Conservation (phyloP, 37 sponge, comb jelly and placozoan genomes). For the Aphrocallistes beatrix region DNA sequence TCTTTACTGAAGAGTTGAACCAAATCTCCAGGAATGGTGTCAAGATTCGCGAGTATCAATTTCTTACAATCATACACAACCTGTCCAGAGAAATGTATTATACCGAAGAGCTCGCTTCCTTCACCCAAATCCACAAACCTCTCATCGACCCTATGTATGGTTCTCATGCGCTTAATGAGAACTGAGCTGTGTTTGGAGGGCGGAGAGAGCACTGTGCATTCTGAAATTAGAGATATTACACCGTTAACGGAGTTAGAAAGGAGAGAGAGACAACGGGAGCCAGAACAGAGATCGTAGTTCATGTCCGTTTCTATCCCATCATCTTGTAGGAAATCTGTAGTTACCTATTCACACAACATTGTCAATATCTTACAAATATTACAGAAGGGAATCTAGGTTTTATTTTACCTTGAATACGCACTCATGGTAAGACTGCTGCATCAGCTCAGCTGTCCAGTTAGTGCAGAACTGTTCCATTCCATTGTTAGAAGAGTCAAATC, state of each 20-base stretch:
- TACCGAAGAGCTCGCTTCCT: background rate
- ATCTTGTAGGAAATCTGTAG: background rate
- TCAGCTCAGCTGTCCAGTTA: slow-evolving; percentile 2
- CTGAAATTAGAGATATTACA: background rate
- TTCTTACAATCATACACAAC: slow-evolving; percentile 18
- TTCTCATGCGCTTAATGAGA: background rate
- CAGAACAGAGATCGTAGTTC: background rate
- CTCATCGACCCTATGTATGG: background rate
- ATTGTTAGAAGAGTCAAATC: background rate
- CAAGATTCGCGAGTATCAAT: background rate
- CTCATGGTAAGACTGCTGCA: slow-evolving; percentile 14
- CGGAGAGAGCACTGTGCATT: background rate
- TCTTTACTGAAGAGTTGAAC: background rate
- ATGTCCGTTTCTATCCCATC: slow-evolving; percentile 10
- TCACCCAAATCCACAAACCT: slow-evolving; percentile 9
- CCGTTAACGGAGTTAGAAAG: slow-evolving; percentile 7
- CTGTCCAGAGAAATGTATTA: background rate
- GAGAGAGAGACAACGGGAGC: background rate
- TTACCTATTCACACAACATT: background rate
- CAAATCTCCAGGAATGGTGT: background rate
- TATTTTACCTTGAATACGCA: background rate
- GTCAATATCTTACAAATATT: too few relatives aligned
- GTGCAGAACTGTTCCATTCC: background rate
- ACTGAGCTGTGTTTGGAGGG: background rate
- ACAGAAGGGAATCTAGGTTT: too few relatives aligned